Conservation (phyloP, 53 echinoderm and acorn worm species). For the Patiria pectinifera region DNA sequence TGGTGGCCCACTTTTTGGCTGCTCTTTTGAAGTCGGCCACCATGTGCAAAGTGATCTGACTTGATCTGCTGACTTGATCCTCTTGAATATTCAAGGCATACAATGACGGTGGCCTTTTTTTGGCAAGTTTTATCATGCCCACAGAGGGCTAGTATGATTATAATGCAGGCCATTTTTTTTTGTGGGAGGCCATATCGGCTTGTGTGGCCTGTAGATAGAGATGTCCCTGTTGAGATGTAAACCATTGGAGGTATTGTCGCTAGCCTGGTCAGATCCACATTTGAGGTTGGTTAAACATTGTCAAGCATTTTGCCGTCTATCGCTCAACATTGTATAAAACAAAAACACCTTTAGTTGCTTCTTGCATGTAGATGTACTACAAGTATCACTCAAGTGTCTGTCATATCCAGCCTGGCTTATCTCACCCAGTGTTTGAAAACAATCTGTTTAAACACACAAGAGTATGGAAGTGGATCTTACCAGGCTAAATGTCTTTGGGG, state of each 20-base stretch:
- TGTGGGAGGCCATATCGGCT: background rate
- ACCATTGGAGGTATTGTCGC: conserved; percentile 10
- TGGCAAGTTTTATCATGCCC: background rate
- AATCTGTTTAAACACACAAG: background rate
- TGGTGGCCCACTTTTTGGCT: background rate
- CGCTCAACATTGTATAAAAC: background rate
- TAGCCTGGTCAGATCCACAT: conserved; percentile 52
- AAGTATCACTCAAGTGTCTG: background rate
- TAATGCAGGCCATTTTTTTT: background rate
- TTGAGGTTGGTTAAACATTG: background rate
- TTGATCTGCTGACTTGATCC: too few relatives aligned
- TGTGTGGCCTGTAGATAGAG: background rate
- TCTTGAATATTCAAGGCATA: too few relatives aligned
- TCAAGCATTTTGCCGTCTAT: background rate
- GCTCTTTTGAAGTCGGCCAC: background rate
- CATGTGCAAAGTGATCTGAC: background rate
- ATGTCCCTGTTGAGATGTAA: background rate
- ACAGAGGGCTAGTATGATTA: background rate
- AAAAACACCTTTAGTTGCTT: background rate
- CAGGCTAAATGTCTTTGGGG: conserved; percentile 14
- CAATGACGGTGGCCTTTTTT: too few relatives aligned
- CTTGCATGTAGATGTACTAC: background rate
- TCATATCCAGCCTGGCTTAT: conserved; percentile 9
- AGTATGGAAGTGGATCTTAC: conserved; percentile 36
- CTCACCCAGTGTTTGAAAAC: background rate